Evolutionary conservation across 2,113 vertebrate species (phyloP).

Genomic region (Callochromis pleurospilus): DNA sequence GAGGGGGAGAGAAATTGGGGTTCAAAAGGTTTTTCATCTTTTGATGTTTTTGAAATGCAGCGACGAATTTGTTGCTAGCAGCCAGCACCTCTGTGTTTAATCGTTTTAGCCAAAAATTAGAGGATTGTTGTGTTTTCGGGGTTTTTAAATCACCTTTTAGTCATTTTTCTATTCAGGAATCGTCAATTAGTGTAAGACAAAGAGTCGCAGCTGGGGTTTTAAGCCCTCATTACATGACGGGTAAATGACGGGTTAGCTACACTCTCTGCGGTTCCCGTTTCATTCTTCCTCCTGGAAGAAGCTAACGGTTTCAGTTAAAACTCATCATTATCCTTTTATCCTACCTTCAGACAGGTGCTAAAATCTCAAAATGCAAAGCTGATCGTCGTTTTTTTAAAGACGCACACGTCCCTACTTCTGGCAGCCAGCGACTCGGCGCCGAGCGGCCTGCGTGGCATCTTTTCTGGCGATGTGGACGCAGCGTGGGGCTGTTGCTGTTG

Average conservation of each 20-base stretch:
- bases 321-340: neutral
- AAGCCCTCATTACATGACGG: neutral
- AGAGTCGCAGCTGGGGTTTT: neutral
- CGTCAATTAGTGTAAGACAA: neutral
- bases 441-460: neutral
- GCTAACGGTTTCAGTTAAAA: neutral
- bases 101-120: neutral
- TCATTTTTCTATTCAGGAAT: neutral
- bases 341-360: neutral
- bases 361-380: neutral
- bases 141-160: neutral
- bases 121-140: neutral
- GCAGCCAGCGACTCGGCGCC: neutral
- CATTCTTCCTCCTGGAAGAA: neutral
- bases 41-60: neutral
- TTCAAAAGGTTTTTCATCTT: neutral
- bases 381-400: neutral
- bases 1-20: neutral
- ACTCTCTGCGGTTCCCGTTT: neutral
- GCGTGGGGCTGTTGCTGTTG: constrained; percentile 4
- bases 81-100: neutral
- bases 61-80: neutral
- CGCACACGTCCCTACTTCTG: neutral
- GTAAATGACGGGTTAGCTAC: neutral
- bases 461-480: constrained; percentile 10